Conservation (phyloP, 2,888 invertebrate species). For the Xestia sexstrigata region DNA sequence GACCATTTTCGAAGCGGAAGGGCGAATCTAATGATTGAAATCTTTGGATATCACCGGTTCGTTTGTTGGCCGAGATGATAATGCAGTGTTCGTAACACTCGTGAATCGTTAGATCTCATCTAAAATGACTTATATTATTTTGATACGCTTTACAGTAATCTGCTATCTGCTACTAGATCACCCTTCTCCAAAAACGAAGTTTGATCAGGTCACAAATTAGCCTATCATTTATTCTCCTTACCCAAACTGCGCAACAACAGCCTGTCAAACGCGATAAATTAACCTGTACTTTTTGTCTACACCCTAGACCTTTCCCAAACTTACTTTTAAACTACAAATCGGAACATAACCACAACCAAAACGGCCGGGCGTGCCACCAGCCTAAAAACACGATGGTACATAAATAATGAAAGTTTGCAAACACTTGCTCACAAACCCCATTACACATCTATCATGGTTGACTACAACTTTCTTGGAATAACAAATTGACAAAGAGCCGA, state of each 20-base stretch:
- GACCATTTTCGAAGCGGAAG: neutral
- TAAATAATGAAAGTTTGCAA: slow-evolving; percentile 57
- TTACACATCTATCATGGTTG: slow-evolving; percentile 63
- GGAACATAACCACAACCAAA: slow-evolving; percentile 28
- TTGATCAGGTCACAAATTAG: neutral
- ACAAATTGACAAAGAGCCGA: slow-evolving; percentile 57
- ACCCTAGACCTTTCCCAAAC: slow-evolving; percentile 5
- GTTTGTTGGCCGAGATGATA: neutral
- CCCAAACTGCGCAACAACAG: neutral
- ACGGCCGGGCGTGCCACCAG: slow-evolving; percentile 19
- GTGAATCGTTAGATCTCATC: too few species aligned
- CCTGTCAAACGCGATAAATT: neutral
- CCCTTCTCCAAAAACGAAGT: neutral
- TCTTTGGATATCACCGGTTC: neutral
- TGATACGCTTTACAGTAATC: neutral
- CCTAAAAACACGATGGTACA: slow-evolving; percentile 54
- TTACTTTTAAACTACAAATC: slow-evolving; percentile 35
- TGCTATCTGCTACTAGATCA: too few species aligned
- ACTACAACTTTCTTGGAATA: slow-evolving; percentile 53
- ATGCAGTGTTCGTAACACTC: too few species aligned
- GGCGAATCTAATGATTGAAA: neutral
- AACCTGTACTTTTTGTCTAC: slow-evolving; percentile 22
- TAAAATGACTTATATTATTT: neutral
- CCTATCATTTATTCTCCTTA: neutral
- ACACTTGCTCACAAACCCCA: slow-evolving; percentile 55